Percentiles rank a stretch among this genome's conserved stretches.
These are phyloP conservation scores for Eudemis profundana DNA, from an alignment of 2,888 invertebrate species.

Conservation along the genomic window DNA sequence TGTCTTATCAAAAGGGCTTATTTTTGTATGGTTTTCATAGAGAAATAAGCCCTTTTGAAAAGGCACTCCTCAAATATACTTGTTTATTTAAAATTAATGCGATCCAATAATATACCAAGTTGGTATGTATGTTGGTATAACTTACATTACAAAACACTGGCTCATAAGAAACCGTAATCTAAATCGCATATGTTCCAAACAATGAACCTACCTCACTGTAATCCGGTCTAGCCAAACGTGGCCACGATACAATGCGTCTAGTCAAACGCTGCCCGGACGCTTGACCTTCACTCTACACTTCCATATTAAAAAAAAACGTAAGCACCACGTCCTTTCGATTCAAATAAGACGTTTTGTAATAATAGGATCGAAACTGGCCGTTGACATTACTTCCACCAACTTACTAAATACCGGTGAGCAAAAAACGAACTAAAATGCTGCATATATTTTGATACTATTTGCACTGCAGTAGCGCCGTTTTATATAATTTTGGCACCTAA, in stretches of 20 bases:
- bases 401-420: not conserved
- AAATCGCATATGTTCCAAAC: conserved; percentile 20
- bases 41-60: too few species aligned
- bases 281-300: conserved; percentile 8
- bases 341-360: not conserved
- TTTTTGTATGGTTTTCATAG: too few species aligned
- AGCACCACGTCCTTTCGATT: not conserved
- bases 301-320: not conserved
- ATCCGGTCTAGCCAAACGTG: conserved; percentile 3
- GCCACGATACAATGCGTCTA: conserved; percentile 7
- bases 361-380: not conserved
- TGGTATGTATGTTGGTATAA: too few species aligned
- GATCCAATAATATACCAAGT: not conserved
- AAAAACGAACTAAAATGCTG: conserved; percentile 9
- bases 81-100: not conserved
- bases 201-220: conserved; percentile 23
- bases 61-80: too few species aligned
- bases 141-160: not conserved
- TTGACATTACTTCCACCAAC: conserved; percentile 20
- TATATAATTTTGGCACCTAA: conserved; percentile 4
- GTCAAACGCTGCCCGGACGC: conserved; percentile 9
- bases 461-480: not conserved
- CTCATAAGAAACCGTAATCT: conserved; percentile 1
- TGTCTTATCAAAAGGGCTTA: too few species aligned
- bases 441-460: not conserved